These are phyloP conservation scores for Stenodema calcarata DNA, from an alignment of 2,888 invertebrate genomes.

Conservation along the genomic window DNA sequence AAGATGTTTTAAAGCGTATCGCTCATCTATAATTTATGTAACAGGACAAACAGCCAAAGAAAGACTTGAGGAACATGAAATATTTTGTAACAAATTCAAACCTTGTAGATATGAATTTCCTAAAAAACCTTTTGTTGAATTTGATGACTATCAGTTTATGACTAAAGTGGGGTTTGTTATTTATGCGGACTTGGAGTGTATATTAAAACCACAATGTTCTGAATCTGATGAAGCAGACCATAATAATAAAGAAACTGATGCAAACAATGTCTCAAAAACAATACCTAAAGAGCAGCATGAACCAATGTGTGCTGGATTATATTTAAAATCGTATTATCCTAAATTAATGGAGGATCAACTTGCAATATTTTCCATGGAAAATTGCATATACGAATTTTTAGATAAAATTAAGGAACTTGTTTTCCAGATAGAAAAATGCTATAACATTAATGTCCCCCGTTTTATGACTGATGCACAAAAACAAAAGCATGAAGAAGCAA, in stretches of 20 bases:
- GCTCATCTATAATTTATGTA: not conserved
- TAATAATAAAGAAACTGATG: no score
- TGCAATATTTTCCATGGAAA: not conserved
- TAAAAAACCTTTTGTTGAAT: not conserved
- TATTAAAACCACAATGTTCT: not conserved
- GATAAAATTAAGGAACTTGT: not conserved
- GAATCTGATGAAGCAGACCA: not conserved
- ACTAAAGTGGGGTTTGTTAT: not conserved
- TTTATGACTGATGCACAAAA: not conserved
- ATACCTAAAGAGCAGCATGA: not conserved
- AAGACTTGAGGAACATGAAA: not conserved
- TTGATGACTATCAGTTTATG: not conserved
- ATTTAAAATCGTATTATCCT: no score
- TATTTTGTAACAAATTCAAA: no score
- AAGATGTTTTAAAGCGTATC: not conserved
- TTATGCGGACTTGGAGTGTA: not conserved
- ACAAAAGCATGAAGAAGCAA: not conserved
- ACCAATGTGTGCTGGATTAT: not conserved
- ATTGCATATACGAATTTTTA: not conserved
- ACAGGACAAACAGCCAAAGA: not conserved
- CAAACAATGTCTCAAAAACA: not conserved
- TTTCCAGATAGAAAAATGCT: not conserved
- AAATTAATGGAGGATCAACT: not conserved
- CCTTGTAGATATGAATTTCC: no score
- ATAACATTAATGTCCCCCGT: not conserved